A percentile compares a stretch with the other conserved stretches of the same genome.
Conservation (phyloP, 2,113 vertebrate species). For the Hoplias malabaricus region DNA sequence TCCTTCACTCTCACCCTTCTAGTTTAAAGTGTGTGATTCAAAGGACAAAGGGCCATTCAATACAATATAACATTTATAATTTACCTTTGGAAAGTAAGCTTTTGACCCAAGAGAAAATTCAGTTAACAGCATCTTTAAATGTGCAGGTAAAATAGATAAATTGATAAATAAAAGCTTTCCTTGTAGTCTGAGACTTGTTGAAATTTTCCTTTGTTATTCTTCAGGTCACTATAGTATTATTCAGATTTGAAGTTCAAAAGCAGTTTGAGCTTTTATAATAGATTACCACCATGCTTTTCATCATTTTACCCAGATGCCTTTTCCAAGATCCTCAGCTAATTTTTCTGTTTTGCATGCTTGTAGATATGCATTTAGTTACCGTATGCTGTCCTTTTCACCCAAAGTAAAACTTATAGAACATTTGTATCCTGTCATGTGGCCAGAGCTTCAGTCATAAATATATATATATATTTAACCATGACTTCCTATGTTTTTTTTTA, state of each 20-base stretch:
- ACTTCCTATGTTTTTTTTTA: too few species aligned
- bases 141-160: not conserved
- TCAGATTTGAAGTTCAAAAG: too few species aligned
- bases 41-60: constrained; percentile 3
- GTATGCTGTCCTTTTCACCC: not conserved
- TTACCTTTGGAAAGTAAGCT: not conserved
- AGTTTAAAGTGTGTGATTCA: constrained; percentile 5
- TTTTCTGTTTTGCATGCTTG: too few species aligned
- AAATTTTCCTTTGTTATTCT: too few species aligned
- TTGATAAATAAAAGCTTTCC: too few species aligned
- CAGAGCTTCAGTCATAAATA: not conserved
- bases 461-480: too few species aligned
- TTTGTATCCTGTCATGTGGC: constrained; percentile 7
- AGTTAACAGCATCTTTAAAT: not conserved
- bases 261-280: too few species aligned
- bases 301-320: not conserved
- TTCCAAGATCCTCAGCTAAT: not conserved
- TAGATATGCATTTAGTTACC: not conserved
- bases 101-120: not conserved
- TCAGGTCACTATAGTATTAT: too few species aligned
- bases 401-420: not conserved
- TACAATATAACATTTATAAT: not conserved
- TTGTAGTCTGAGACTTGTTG: too few species aligned
- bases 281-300: not conserved
- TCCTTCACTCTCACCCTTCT: constrained; percentile 9